These are phyloP conservation scores for Camelus bactrianus DNA, from an alignment of 2,113 vertebrate genomes.

Conservation along the genomic window DNA sequence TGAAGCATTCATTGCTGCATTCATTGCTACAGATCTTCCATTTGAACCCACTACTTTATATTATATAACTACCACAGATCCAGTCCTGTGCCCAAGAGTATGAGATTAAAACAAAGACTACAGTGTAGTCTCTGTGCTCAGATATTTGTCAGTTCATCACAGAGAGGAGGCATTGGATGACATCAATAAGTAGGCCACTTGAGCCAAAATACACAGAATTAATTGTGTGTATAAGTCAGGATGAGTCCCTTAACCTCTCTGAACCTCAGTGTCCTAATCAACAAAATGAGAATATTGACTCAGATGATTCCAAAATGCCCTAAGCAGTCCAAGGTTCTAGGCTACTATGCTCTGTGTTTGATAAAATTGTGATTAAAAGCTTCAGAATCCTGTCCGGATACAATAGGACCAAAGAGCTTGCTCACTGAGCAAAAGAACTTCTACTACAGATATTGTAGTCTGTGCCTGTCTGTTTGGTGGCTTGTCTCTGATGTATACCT, in stretches of 20 bases:
- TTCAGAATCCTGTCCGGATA: background rate
- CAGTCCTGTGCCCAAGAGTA: background rate
- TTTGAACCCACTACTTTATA: background rate
- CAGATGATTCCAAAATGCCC: background rate
- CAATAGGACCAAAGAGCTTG: background rate
- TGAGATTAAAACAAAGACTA: background rate
- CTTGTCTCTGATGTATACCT: background rate
- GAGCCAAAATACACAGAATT: background rate
- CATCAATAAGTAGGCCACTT: background rate
- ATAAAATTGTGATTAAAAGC: background rate
- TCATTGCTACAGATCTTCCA: background rate
- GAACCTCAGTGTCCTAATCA: background rate
- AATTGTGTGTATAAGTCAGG: background rate
- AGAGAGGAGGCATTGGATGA: background rate
- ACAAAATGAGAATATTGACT: background rate
- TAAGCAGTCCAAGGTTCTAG: background rate
- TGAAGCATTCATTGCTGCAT: background rate
- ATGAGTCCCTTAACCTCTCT: background rate
- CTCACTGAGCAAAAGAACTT: background rate
- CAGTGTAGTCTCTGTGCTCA: background rate
- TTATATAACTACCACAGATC: background rate
- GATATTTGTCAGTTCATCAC: background rate
- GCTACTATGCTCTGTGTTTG: background rate
- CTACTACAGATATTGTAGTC: background rate
- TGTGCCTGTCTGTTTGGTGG: background rate